Base-by-base conservation (phyloP, 2,113 vertebrate species). In the Bombycilla garrulus region DNA sequence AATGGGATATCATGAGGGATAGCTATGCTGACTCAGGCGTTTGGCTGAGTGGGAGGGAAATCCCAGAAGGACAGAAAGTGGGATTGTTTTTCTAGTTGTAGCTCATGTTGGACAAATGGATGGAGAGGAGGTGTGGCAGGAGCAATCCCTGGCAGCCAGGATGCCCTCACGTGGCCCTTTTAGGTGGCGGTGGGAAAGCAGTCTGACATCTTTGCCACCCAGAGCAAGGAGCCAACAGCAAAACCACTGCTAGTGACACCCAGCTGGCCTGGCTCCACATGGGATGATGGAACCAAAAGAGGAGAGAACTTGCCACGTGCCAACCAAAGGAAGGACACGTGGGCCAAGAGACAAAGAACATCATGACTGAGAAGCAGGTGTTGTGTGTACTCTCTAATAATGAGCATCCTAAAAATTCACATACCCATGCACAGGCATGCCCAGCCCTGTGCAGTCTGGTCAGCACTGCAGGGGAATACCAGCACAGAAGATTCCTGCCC, bases 1-100 rank as follows among this genome's bases (percentile, higher is more conserved):
- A 92, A 81, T 80, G 71, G 71, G 85, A 70, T 95, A 92, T 82
- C 74, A 74, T 36, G 56, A 94, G 88, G 83, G 51, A 48, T 83
- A 60, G 72, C 92, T 92, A 8, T 58, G 93, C 94, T 97, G 93
- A 96, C 82, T 96, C 88, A 94, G 92, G 44, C 56, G 0, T 69
- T 94, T 0, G 9, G 35, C 76, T 88, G 92, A 83, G 95, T 86
- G 85, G 93, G 94, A 96, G 85, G 93, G 64, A 93, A 74, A 38
- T 90, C 95, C 79, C 67, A 64, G n/a, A 28, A 61, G 91, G 66
- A 64, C 74, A 71, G 66, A 83, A 94, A 92, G 64, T 2, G 0
- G 40, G 67, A n/a, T 90, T 85, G 80, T 91, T 96, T 93, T 92
- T 77, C 71, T 58, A 50, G 47, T 92, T 78, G 76, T 74, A 81